Evolutionary conservation across 2,888 invertebrate genomes (phyloP), one percentile per base, ranked within the genome.

Genomic region (Mimumesa dahlbomi): DNA sequence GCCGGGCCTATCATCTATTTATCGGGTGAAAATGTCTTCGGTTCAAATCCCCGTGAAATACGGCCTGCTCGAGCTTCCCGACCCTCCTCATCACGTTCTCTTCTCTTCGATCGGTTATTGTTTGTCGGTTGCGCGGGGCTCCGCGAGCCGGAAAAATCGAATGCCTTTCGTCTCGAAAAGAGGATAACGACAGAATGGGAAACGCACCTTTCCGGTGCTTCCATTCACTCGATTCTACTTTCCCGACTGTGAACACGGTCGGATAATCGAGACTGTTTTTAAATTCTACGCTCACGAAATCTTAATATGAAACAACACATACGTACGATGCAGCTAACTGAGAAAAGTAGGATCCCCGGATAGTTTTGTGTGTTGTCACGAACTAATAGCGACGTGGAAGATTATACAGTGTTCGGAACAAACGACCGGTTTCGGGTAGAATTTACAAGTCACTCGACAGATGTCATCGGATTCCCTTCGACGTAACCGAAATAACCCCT

Each of bases 21-120:
- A 89, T 89, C 83, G 88, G 88, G 88, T 86, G 89, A 89, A 89
- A 89, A 89, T 89, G 89, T 89, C 88, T 88, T 88, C 83, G 84
- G 84, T 76, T 84, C 84, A 89, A 89, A 89, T 89, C 89, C 87
- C 89, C 89, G 88, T 88, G 85, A 89, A 89, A 88, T 89, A 82
- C 85, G 81, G 79, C 72, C 68, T 58, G 49, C 67, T 46, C 43
- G 46, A 64, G 49, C 53, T 49, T 50, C 59, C 56, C 56, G 31
- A 5, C 18, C 56, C 45, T 29, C 25, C 25, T 7, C 25, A 7
- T 19, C 36, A 16, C 52, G 6, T 52, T 40, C 42, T 38, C 46
- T 36, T 50, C 46, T 1, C 68, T 66, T 73, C 75, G 75, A 81
- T 81, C 79, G 73, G 46, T 75, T 72, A 83, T 83, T 84, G 85